phyloP scores from a whole-genome alignment of 2,113 vertebrate species.

The Pluvianellus socialis region DNA sequence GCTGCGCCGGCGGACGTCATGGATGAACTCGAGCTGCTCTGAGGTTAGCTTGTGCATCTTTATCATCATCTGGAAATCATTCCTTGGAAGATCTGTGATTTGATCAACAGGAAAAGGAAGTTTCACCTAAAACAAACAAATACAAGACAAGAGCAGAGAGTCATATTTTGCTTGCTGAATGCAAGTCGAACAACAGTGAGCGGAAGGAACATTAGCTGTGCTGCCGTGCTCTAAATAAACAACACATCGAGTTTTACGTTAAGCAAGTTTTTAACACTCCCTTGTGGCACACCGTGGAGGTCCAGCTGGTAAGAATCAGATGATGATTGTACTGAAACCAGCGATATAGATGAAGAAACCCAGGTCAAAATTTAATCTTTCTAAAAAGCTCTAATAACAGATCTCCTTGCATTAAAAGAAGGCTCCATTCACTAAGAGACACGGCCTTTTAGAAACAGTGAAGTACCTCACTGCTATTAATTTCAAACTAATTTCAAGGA shows the following conservation, averaged over 20 bases:
- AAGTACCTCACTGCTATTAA: neutral
- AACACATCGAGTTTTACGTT: neutral
- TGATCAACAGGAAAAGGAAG: slow-evolving; percentile 99
- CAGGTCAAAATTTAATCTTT: neutral
- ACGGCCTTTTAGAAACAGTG: neutral
- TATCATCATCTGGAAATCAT: slow-evolving; percentile 99
- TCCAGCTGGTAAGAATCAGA: neutral
- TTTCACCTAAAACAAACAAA: slow-evolving; percentile 86
- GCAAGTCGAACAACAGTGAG: neutral
- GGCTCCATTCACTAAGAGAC: neutral
- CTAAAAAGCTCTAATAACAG: neutral
- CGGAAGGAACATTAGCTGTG: neutral
- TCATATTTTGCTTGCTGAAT: neutral
- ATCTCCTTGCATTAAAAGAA: neutral
- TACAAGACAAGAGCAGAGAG: slow-evolving; percentile 5
- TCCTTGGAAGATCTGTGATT: slow-evolving; percentile 99
- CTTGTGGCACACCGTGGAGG: neutral
- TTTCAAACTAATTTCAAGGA: neutral
- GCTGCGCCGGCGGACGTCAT: slow-evolving; percentile 93
- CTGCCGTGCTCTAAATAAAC: neutral
- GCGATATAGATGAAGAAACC: neutral
- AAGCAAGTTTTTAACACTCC: neutral
- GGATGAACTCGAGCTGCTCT: slow-evolving; percentile 98
- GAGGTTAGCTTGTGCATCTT: slow-evolving; percentile 99
- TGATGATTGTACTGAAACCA: neutral